Percentiles rank a stretch among this genome's conserved stretches.
These are phyloP conservation scores for Prionace glauca DNA, from an alignment of 2,797 vertebrate species.

Conservation along the genomic window DNA sequence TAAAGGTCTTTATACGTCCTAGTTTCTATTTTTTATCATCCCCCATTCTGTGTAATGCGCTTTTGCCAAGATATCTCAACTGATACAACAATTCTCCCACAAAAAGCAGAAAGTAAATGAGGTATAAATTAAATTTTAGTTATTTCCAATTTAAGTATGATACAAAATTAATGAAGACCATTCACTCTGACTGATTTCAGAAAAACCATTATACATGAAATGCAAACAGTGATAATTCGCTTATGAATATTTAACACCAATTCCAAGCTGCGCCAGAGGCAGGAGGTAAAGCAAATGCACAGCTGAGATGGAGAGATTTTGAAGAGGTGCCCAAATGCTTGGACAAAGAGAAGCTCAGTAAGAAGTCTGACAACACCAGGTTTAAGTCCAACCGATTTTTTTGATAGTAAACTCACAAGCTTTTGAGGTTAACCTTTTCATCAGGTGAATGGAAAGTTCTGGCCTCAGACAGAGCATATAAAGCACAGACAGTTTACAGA, in stretches of 20 bases:
- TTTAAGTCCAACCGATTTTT: too few relatives aligned
- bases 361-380: too few relatives aligned
- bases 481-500: too few relatives aligned
- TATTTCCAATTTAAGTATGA: neutral
- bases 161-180: neutral
- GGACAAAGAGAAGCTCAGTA: neutral
- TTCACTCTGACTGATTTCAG: neutral
- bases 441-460: too few relatives aligned
- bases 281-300: neutral
- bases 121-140: neutral
- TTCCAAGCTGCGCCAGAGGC: neutral
- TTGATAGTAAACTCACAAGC: too few relatives aligned
- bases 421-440: too few relatives aligned
- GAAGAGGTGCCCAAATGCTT: neutral
- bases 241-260: neutral
- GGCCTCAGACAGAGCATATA: too few relatives aligned
- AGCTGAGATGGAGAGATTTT: neutral
- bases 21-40: too few relatives aligned
- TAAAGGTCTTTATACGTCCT: too few relatives aligned
- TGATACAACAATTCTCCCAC: too few relatives aligned
- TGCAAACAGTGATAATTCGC: neutral
- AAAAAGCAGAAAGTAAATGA: neutral
- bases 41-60: neutral
- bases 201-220: neutral
- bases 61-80: neutral